These are phyloP conservation scores for Vireo altiloquus DNA, from an alignment of 2,113 vertebrate genomes.

Conservation along the genomic window DNA sequence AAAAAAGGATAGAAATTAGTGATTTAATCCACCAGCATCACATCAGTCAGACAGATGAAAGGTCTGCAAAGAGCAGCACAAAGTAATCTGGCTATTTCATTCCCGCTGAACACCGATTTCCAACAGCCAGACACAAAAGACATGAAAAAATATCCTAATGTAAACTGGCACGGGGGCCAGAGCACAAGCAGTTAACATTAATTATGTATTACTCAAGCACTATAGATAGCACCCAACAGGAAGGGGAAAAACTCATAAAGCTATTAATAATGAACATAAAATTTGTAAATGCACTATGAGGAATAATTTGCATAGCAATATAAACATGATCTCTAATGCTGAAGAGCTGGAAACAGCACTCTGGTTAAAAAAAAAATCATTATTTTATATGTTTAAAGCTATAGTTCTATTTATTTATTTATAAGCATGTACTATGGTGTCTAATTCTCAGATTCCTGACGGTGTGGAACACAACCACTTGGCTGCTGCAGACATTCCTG, in stretches of 20 bases:
- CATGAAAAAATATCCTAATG: slow-evolving; percentile 46
- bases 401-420: slow-evolving; percentile 71
- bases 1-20: not conserved
- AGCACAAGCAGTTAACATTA: slow-evolving; percentile 71
- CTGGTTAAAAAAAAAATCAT: slow-evolving; percentile 41
- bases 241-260: slow-evolving; percentile 66
- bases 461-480: not conserved
- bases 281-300: slow-evolving; percentile 77
- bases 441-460: slow-evolving; percentile 21
- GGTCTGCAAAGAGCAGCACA: not conserved
- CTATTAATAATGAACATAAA: slow-evolving; percentile 80
- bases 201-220: slow-evolving; percentile 76
- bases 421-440: slow-evolving; percentile 58
- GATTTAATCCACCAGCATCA: not conserved
- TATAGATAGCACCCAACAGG: slow-evolving; percentile 73
- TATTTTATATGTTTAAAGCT: slow-evolving; percentile 68
- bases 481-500: not conserved
- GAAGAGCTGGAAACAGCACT: slow-evolving; percentile 53
- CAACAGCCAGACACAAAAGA: slow-evolving; percentile 44
- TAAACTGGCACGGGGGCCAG: slow-evolving; percentile 56
- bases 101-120: slow-evolving; percentile 53
- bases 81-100: slow-evolving; percentile 33
- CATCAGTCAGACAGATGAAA: slow-evolving; percentile 31
- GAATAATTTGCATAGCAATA: slow-evolving; percentile 80
- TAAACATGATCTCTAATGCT: slow-evolving; percentile 65